A percentile compares a stretch with the other conserved stretches of the same genome.
These are phyloP conservation scores for Leucania comma DNA, from an alignment of 2,888 invertebrate genomes.

Conservation along the genomic window DNA sequence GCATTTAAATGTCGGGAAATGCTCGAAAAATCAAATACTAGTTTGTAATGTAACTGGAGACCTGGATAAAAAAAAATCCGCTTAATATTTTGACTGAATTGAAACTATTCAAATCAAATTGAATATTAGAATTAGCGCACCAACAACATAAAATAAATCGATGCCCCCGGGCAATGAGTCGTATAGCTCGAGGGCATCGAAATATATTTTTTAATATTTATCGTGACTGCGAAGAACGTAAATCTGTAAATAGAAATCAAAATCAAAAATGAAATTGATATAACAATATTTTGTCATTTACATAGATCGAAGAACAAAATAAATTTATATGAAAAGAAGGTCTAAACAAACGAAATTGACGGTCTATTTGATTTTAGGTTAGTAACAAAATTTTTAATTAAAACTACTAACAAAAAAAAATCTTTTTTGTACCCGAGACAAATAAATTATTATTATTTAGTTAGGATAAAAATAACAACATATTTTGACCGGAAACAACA, in stretches of 20 bases:
- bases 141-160: too few species aligned
- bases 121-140: background rate
- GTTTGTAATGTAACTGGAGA: too few species aligned
- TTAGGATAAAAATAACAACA: background rate
- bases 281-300: background rate
- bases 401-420: too few species aligned
- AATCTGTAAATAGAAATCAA: background rate
- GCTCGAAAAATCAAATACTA: too few species aligned
- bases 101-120: background rate
- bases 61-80: background rate
- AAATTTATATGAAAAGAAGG: conserved; percentile 4
- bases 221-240: background rate
- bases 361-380: too few species aligned
- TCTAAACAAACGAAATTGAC: background rate
- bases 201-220: background rate
- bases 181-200: too few species aligned
- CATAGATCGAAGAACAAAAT: background rate
- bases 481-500: background rate
- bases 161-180: too few species aligned
- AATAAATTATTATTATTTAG: too few species aligned
- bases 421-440: too few species aligned
- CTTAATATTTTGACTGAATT: background rate
- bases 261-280: background rate
- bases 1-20: too few species aligned
- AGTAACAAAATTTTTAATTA: too few species aligned